Evolutionary conservation across 2,888 invertebrate species (phyloP).

Genomic region (Taenaris catops): DNA sequence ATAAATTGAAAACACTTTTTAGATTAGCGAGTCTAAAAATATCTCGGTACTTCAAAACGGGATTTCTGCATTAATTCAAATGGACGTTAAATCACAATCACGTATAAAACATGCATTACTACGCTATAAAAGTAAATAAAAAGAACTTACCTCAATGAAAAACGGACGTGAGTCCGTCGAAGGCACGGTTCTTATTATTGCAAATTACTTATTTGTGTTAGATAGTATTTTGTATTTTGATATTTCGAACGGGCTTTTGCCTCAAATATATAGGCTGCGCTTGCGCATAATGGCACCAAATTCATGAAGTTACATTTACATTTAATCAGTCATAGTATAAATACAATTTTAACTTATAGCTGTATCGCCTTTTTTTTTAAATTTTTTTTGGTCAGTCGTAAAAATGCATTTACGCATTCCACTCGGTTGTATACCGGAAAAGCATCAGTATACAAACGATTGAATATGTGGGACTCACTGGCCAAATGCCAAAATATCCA

Average conservation of each 20-base stretch:
- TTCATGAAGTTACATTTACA: too few relatives aligned
- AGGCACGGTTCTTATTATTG: conserved; percentile 50
- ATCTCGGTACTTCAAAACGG: conserved; percentile 7
- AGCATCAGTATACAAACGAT: too few relatives aligned
- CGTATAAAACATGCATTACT: conserved; percentile 15
- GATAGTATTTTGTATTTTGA: conserved; percentile 46
- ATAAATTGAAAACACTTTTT: too few relatives aligned
- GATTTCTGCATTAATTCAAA: conserved; percentile 4
- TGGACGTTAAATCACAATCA: conserved; percentile 1
- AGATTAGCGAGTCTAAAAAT: conserved; percentile 12
- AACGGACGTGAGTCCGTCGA: conserved; percentile 60
- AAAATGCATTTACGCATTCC: too few relatives aligned
- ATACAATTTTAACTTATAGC: too few relatives aligned
- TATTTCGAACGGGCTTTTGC: conserved; percentile 43
- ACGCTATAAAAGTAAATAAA: conserved; percentile 33
- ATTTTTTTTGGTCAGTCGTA: too few relatives aligned
- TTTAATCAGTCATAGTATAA: too few relatives aligned
- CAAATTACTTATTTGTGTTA: conserved; percentile 52
- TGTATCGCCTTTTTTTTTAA: too few relatives aligned
- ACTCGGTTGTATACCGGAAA: too few relatives aligned
- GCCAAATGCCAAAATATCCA: too few relatives aligned
- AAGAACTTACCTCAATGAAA: conserved; percentile 55
- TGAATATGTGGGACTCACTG: too few relatives aligned
- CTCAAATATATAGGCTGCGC: conserved; percentile 62
- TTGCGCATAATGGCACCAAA: too few relatives aligned